Evolutionary conservation across 2,797 vertebrate species (phyloP).

Genomic region (Phrynocephalus guinanensis): DNA sequence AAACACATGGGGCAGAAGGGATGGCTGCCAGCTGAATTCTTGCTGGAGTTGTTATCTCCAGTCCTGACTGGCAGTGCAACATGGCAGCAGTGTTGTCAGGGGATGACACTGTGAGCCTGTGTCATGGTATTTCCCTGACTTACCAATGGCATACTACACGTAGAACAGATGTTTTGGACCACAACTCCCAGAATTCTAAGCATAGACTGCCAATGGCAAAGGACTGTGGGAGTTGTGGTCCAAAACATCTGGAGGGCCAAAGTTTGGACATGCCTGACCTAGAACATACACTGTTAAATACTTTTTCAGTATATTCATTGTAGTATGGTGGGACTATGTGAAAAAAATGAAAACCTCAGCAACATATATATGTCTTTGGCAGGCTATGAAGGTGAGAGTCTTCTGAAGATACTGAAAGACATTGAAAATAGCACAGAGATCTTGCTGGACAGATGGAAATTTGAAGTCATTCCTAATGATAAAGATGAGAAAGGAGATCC

Average conservation of each 20-base stretch:
- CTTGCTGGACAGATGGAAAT: slow-evolving; percentile 93
- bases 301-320: slow-evolving; percentile 1
- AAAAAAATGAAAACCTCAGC: background rate
- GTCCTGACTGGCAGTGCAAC: background rate
- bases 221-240: too few species aligned
- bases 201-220: too few species aligned
- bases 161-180: too few species aligned
- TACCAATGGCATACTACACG: too few species aligned
- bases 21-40: background rate
- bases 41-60: background rate
- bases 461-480: slow-evolving; percentile 89
- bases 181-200: too few species aligned
- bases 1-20: background rate
- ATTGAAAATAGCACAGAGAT: slow-evolving; percentile 91
- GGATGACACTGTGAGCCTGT: background rate
- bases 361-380: slow-evolving; percentile 42
- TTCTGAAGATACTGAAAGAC: slow-evolving; percentile 91
- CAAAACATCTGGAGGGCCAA: too few species aligned
- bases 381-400: slow-evolving; percentile 95
- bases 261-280: background rate
- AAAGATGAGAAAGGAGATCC: slow-evolving; percentile 94
- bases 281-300: background rate
- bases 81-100: background rate
- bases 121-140: background rate
- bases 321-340: background rate